phyloP scores from a whole-genome alignment of 2,888 invertebrate genomes.

The Ormyrus thymus region DNA sequence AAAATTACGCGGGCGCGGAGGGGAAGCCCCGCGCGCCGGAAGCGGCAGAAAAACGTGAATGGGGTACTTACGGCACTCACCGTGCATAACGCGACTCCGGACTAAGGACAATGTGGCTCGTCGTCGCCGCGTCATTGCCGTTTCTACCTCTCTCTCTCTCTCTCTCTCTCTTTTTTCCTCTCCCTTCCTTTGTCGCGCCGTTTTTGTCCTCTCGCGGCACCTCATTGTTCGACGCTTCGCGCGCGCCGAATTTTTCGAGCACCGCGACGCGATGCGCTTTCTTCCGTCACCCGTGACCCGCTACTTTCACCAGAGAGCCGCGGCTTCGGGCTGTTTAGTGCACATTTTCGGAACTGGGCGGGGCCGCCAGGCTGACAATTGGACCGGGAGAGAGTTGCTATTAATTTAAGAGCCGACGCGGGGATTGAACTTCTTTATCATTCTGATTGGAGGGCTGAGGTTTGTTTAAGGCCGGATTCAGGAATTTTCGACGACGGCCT shows the following conservation, averaged over 20 bases:
- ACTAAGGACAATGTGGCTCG: slow-evolving; percentile 26
- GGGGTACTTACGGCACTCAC: slow-evolving; percentile 66
- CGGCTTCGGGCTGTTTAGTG: neutral
- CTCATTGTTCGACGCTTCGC: slow-evolving; percentile 27
- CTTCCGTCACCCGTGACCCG: neutral
- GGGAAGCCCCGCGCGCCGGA: slow-evolving; percentile 60
- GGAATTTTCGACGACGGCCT: too few relatives aligned
- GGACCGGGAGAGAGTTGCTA: too few relatives aligned
- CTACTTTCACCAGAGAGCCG: neutral
- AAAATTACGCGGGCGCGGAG: slow-evolving; percentile 11
- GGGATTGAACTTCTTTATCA: too few relatives aligned
- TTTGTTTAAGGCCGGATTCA: too few relatives aligned
- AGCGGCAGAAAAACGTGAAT: slow-evolving; percentile 69
- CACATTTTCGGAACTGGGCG: too few relatives aligned
- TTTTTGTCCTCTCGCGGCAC: neutral
- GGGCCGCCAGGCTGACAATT: too few relatives aligned
- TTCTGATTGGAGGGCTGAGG: too few relatives aligned
- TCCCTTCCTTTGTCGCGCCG: slow-evolving; percentile 9
- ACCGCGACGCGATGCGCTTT: neutral
- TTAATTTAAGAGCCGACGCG: too few relatives aligned
- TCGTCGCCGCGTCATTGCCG: neutral
- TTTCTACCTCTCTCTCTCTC: neutral
- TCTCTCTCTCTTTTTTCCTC: neutral
- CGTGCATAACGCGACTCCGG: slow-evolving; percentile 62
- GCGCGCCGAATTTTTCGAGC: slow-evolving; percentile 13